Conservation (phyloP, 2,113 vertebrate species). For the Siniperca knerii region DNA sequence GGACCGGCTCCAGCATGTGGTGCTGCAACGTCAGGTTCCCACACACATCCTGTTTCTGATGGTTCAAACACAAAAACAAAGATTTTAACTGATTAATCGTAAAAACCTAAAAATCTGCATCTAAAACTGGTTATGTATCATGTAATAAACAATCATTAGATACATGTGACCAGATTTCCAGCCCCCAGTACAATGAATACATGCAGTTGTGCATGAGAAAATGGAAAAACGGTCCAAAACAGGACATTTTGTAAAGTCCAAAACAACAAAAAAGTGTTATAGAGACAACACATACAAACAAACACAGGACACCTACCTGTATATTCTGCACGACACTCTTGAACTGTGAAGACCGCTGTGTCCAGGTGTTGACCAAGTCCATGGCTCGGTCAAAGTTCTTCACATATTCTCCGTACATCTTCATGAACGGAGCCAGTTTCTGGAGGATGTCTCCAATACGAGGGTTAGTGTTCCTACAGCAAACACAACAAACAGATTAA, state of each 20-base stretch:
- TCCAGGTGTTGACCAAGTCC: conserved; percentile 94
- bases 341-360: conserved; percentile 91
- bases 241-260: no score
- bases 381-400: conserved; percentile 97
- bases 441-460: conserved; percentile 97
- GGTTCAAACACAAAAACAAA: conserved; percentile 29
- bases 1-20: conserved; percentile 98
- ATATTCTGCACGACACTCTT: conserved; percentile 92
- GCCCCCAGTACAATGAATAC: no score
- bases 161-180: not conserved
- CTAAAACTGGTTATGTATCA: not conserved
- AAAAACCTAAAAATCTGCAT: not conserved
- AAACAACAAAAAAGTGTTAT: no score
- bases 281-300: not conserved
- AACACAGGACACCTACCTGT: conserved; percentile 84
- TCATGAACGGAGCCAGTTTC: conserved; percentile 97
- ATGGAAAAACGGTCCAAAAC: not conserved
- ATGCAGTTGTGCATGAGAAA: not conserved
- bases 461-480: conserved; percentile 89
- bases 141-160: not conserved
- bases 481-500: conserved; percentile 21
- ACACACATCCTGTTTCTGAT: conserved; percentile 94
- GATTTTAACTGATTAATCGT: not conserved
- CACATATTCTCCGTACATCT: conserved; percentile 99
- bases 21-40: conserved; percentile 97